These are phyloP conservation scores for Drosophila subsilvestris DNA, from an alignment of 2,888 invertebrate genomes.

Conservation along the genomic window DNA sequence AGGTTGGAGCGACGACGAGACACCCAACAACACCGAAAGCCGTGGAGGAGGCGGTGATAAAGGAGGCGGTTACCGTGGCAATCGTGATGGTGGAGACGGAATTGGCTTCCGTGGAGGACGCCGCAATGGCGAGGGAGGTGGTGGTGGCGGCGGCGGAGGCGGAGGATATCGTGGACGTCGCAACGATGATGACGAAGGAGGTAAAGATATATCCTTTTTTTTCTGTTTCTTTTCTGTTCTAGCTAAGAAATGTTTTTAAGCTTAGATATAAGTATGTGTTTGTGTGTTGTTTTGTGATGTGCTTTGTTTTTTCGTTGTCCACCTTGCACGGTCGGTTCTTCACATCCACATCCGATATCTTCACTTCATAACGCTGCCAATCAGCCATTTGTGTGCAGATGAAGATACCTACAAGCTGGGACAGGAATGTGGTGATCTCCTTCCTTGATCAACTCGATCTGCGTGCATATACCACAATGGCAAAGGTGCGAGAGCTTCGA, in stretches of 20 bases:
- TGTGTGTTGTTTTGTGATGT: conserved; percentile 14
- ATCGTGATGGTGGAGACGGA: conserved; percentile 25
- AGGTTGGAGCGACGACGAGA: conserved; percentile 51
- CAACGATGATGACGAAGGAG: conserved; percentile 23
- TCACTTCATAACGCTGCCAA: neutral
- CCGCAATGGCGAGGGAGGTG: conserved; percentile 14
- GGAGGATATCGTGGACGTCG: conserved; percentile 26
- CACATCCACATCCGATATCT: too few species aligned
- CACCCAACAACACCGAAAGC: neutral
- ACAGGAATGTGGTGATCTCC: conserved; percentile 47
- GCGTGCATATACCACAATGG: conserved; percentile 16
- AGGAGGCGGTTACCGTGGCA: conserved; percentile 23
- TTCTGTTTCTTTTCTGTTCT: neutral
- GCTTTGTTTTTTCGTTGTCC: conserved; percentile 20
- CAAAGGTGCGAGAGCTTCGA: conserved; percentile 42
- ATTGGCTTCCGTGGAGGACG: conserved; percentile 10
- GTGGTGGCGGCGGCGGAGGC: neutral
- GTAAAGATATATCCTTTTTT: conserved; percentile 35
- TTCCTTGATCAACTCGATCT: conserved; percentile 52
- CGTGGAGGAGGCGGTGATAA: conserved; percentile 67
- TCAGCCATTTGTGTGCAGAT: neutral
- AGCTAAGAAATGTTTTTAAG: neutral
- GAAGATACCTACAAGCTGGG: conserved; percentile 59
- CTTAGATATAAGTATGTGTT: neutral
- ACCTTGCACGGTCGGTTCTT: neutral